Base-by-base conservation (phyloP, 2,888 invertebrate genomes). In the Reticulitermes lucifugus region DNA sequence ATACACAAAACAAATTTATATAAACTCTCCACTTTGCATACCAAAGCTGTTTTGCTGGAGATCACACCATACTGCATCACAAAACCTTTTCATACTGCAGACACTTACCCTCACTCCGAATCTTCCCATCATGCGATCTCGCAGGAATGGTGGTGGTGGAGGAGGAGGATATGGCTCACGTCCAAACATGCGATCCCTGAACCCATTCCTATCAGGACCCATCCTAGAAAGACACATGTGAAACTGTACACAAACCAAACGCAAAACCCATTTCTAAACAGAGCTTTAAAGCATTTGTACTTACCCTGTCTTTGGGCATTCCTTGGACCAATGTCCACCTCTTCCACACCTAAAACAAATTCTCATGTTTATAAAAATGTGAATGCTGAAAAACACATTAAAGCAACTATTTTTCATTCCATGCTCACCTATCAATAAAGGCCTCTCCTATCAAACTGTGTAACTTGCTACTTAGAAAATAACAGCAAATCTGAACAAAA, bases 301-400 rank as follows among this genome's bases (percentile, higher is more conserved):
- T 87, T 87, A 88, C 88, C 89, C 89, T 86, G 96, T 95, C 91
- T 95, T 96, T 89, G 97, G 97, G 92, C 98, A 98, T 92, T 98
- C 98, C 94, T 97, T 98, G 89, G 97, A 98, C 98, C 98, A 98
- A 93, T 98, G 98, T 88, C 98, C 98, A 90, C 97, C 96, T 91
- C 97, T 95, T 88, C 98, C 98, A 93, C 97, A 97, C 87, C 90
- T 95, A 93, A 97, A 97, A 93, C 98, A 87, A 55, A 55, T 55
- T 55, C 14, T 18, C 18, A 18, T 55, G 14, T 55, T 55, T 18
- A 55, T 18, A 18, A 18, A 55, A 55, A 55, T 55, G 55, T 18
- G 18, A 14, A 55, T 55, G 55, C 46, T 46, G 46, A 9, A 6
- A 35, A 51, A 55, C 18, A 55, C 14, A 55, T 18, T 18, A 55